A percentile compares a stretch with the other conserved stretches of the same genome.
These are phyloP conservation scores for Cheiracanthium punctorium DNA, from an alignment of 2,888 invertebrate species.

Conservation along the genomic window DNA sequence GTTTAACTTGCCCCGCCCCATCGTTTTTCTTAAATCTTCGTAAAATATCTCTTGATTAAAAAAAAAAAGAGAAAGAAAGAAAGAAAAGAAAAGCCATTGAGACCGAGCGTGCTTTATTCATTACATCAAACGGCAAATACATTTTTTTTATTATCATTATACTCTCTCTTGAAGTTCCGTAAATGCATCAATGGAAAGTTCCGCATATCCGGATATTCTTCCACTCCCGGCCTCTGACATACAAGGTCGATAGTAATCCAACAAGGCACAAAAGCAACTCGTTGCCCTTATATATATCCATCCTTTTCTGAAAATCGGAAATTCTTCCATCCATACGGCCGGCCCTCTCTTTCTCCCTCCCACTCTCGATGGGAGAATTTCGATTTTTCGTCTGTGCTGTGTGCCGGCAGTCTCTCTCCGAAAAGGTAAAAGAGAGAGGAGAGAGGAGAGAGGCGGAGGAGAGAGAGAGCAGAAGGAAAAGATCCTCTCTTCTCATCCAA, in stretches of 20 bases:
- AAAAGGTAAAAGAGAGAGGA: constrained; percentile 3
- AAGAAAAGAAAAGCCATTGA: no score
- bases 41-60: no score
- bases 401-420: constrained; percentile 3
- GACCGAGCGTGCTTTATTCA: no score
- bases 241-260: constrained; percentile 10
- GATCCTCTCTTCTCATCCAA: constrained; percentile 7
- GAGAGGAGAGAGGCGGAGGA: constrained; percentile 32
- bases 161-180: not conserved
- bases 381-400: constrained; percentile 68
- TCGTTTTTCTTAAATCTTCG: no score
- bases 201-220: constrained; percentile 9
- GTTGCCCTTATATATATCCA: constrained; percentile 1
- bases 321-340: not conserved
- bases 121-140: not conserved
- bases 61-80: no score
- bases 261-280: constrained; percentile 11
- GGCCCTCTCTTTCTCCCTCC: not conserved
- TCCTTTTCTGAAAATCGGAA: not conserved
- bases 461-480: constrained; percentile 20
- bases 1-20: no score
- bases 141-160: not conserved
- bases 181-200: not conserved
- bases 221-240: not conserved
- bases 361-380: constrained; percentile 17